These are phyloP conservation scores for Endomychus coccineus DNA, from an alignment of 2,888 invertebrate genomes.

Conservation along the genomic window DNA sequence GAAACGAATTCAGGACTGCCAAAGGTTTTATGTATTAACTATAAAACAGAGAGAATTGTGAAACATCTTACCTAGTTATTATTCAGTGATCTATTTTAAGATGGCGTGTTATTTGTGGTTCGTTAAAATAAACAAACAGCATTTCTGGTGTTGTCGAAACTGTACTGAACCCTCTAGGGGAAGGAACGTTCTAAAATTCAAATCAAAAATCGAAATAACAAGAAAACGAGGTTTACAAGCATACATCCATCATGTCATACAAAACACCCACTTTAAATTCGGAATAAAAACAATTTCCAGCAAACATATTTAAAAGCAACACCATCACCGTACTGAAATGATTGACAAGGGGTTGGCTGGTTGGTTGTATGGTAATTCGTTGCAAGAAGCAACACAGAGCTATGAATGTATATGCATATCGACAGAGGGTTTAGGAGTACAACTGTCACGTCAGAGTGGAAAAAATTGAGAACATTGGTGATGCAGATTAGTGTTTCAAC, in stretches of 20 bases:
- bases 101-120: neutral
- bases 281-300: slow-evolving; percentile 45
- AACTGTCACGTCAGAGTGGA: no score
- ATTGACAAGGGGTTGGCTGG: slow-evolving; percentile 41
- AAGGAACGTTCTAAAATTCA: slow-evolving; percentile 25
- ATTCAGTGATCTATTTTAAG: slow-evolving; percentile 1
- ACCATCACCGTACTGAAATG: slow-evolving; percentile 39
- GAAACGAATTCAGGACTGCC: no score
- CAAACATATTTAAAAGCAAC: slow-evolving; percentile 44
- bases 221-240: slow-evolving; percentile 40
- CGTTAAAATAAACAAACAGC: slow-evolving; percentile 8
- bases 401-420: slow-evolving; percentile 9
- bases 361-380: slow-evolving; percentile 16
- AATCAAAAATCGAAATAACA: slow-evolving; percentile 43
- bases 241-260: slow-evolving; percentile 42
- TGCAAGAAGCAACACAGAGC: slow-evolving; percentile 4
- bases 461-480: no score
- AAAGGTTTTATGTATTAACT: no score
- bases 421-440: no score
- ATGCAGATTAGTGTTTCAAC: slow-evolving; percentile 13
- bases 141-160: neutral
- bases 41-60: no score
- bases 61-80: no score
- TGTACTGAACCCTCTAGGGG: slow-evolving; percentile 7
- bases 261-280: slow-evolving; percentile 44